Evolutionary conservation across 2,797 vertebrate species (phyloP), one percentile per base, ranked within the genome.

Genomic region (Crax fasciolata): DNA sequence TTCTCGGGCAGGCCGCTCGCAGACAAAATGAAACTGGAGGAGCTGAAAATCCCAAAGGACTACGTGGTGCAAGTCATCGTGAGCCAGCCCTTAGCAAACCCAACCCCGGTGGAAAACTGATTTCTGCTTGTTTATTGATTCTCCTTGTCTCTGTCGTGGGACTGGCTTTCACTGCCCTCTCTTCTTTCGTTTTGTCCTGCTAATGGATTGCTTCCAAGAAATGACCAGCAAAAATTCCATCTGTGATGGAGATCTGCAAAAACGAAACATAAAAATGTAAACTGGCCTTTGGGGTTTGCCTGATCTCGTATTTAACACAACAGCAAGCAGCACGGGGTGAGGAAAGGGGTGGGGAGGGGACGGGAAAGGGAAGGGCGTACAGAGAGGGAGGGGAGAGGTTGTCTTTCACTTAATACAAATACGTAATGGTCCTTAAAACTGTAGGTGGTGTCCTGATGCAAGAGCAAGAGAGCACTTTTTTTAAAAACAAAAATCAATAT

Each of bases 61-160:
- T 99, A 99, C 43, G 99, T 99, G 66, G 99, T 99, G 75, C 99
- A 99, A 98, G 99, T 99, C 75, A 99, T 99, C 68, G 98, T 99
- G 96, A 99, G 99, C 98, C 99, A 99, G 96, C 99, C 98, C 25
- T 97, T 98, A 78, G 98, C 98, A 63, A 98, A 98, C 82, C 99
- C 99, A 61, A 98, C 98, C 12, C 98, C 98, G 0, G 99, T 99
- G 89, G 99, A 99, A 94, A 99, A 99, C 95, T 99, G 98, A 99
- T 55, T 66, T 88, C 66, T 68, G 68, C 68, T 94, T 75, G 6
- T 54, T 57, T 7, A 41, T 84, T 52, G 87, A 51, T 89, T 95
- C 91, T 96, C 74, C 79, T 95, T 96, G 76, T 46, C 86, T 97
- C 95, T 95, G 63, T 77, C 57, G 46, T 96, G 97, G 97, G 97